Base-by-base conservation (phyloP, 2,113 vertebrate genomes). In the Mus musculus region DNA sequence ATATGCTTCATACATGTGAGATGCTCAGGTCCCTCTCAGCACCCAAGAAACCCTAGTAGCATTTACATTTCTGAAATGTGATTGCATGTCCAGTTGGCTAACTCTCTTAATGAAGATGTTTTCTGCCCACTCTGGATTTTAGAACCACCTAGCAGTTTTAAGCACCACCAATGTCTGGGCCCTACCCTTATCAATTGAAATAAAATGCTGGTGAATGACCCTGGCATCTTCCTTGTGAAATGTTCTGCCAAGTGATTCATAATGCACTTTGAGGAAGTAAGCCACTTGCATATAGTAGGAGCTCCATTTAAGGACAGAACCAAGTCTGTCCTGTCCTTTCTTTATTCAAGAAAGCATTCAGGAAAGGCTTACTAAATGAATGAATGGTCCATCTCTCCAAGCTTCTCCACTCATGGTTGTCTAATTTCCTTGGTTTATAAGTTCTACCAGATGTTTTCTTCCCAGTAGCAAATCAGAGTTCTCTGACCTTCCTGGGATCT, bases 291-390 rank as follows among this genome's bases (percentile, higher is more conserved):
- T 20, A 56, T 59, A 91, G 12, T 65, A 26, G 16, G 28, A 77
- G 36, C n/a, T 71, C 20, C 71, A 92, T 94, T 86, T 73, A 95
- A 95, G 54, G 46, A 86, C 8, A 93, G 10, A 76, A 61, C 4
- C 52, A 86, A 76, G 20, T 86, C 28, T 85, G 1, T 72, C 9
- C 12, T 12, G 39, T 72, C 36, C 11, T 82, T 30, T 5, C 33
- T 89, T 42, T 71, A 59, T n/a, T 10, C 22, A 95, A 14, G 59
- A 88, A 88, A 61, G 24, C 13, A 92, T 90, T 78, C 13, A 28
- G 39, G 28, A 54, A 93, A 80, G 14, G 0, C 46, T 63, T 84
- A 9, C 75, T 75, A 13, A 75, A 5, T 90, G 12, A 88, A 93
- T 82, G 22, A 86, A 33, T 28, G 9, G 3, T 54, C 26, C 39